A percentile compares a stretch with the other conserved stretches of the same genome.
phyloP scores from a whole-genome alignment of 2,888 invertebrate genomes.

The Pandemis corylana region DNA sequence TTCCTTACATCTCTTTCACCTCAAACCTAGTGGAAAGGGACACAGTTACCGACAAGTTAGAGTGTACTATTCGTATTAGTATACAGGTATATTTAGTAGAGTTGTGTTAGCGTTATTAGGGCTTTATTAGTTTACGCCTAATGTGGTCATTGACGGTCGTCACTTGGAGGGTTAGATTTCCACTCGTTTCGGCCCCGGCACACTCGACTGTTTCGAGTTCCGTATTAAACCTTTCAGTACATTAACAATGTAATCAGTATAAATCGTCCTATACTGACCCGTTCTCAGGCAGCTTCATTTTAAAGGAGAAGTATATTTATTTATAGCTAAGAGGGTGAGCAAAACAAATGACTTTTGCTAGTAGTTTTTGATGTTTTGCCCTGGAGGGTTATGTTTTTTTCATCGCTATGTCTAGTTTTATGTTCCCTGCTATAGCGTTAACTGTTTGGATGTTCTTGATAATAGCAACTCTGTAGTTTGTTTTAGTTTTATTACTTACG shows the following conservation, averaged over 20 bases:
- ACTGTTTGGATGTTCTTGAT: too few species aligned
- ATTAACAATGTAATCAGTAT: conserved; percentile 35
- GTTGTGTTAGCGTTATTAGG: conserved; percentile 32
- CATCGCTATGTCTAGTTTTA: too few species aligned
- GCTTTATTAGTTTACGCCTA: conserved; percentile 33
- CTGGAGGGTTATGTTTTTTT: too few species aligned
- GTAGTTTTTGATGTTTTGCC: neutral
- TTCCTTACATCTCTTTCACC: too few species aligned
- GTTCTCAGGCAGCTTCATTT: neutral
- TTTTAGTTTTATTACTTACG: too few species aligned
- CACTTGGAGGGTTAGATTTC: conserved; percentile 34
- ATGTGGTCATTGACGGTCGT: conserved; percentile 25
- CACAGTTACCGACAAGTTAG: neutral
- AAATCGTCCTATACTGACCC: conserved; percentile 1
- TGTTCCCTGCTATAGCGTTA: too few species aligned
- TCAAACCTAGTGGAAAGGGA: too few species aligned
- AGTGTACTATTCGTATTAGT: neutral
- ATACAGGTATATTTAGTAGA: neutral
- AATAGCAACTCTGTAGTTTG: too few species aligned
- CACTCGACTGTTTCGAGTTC: conserved; percentile 11
- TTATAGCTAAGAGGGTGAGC: neutral
- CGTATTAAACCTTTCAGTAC: conserved; percentile 20
- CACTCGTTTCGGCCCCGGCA: conserved; percentile 9
- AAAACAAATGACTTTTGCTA: neutral
- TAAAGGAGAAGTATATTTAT: neutral